Evolutionary conservation across 2,797 vertebrate species (phyloP).

Genomic region (Sebastes nivosus): DNA sequence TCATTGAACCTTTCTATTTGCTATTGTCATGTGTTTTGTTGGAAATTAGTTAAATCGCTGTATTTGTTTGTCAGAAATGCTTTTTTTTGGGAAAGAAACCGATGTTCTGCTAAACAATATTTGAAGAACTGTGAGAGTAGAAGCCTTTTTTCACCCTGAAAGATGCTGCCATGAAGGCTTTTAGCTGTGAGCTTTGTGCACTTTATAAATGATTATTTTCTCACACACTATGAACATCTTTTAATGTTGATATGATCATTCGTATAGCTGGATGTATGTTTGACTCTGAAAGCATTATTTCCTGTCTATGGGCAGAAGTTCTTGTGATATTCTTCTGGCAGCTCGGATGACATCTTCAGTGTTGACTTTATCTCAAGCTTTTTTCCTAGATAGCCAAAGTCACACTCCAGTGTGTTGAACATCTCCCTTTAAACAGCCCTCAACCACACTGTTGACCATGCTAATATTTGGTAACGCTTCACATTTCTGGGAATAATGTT

Average conservation of each 20-base stretch:
- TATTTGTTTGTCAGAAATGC: not conserved
- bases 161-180: not conserved
- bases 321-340: too few relatives aligned
- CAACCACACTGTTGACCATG: constrained; percentile 27
- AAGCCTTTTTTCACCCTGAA: not conserved
- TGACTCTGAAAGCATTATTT: too few relatives aligned
- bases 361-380: too few relatives aligned
- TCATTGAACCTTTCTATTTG: not conserved
- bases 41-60: not conserved
- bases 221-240: too few relatives aligned
- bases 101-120: not conserved
- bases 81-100: not conserved
- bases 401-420: constrained; percentile 12
- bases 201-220: too few relatives aligned
- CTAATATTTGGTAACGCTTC: constrained; percentile 32
- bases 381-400: not conserved
- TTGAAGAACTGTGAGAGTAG: not conserved
- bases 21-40: not conserved
- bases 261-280: too few relatives aligned
- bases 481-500: not conserved
- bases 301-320: too few relatives aligned
- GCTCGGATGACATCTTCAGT: too few relatives aligned
- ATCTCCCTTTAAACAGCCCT: constrained; percentile 26
- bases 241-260: too few relatives aligned
- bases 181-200: not conserved